Evolutionary conservation across 2,888 invertebrate genomes (phyloP).

Genomic region (Tetranychus piercei): DNA sequence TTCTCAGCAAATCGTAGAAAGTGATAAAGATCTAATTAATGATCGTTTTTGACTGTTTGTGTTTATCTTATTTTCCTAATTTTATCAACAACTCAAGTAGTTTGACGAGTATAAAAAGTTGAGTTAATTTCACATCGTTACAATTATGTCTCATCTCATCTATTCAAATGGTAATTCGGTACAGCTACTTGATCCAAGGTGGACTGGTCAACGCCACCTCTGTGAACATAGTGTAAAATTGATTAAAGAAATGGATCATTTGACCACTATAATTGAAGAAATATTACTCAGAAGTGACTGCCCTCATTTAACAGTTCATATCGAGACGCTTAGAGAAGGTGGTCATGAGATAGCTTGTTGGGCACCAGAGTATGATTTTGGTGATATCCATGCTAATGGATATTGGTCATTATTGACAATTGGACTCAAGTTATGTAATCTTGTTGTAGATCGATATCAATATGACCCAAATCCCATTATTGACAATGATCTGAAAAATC

Average conservation of each 20-base stretch:
- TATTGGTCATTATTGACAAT: slow-evolving; percentile 49
- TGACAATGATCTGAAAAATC: not conserved
- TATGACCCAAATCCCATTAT: slow-evolving; percentile 7
- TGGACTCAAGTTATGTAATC: not conserved
- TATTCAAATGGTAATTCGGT: too few relatives aligned
- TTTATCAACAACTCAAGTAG: too few relatives aligned
- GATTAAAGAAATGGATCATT: not conserved
- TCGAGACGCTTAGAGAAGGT: not conserved
- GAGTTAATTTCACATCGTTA: too few relatives aligned
- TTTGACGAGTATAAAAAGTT: too few relatives aligned
- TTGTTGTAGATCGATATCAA: not conserved
- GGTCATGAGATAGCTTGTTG: slow-evolving; percentile 1
- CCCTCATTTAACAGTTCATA: not conserved
- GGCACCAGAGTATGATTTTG: slow-evolving; percentile 33
- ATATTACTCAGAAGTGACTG: not conserved
- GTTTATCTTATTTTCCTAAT: too few relatives aligned
- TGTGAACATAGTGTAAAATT: not conserved
- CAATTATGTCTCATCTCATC: too few relatives aligned
- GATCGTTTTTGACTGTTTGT: too few relatives aligned
- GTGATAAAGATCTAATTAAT: too few relatives aligned
- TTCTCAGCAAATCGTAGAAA: too few relatives aligned
- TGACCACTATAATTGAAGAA: not conserved
- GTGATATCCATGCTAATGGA: slow-evolving; percentile 60
- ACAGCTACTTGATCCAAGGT: too few relatives aligned
- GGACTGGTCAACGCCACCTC: not conserved